phyloP scores from a whole-genome alignment of 2,113 vertebrate species.

The Campylorhamphus procurvoides region DNA sequence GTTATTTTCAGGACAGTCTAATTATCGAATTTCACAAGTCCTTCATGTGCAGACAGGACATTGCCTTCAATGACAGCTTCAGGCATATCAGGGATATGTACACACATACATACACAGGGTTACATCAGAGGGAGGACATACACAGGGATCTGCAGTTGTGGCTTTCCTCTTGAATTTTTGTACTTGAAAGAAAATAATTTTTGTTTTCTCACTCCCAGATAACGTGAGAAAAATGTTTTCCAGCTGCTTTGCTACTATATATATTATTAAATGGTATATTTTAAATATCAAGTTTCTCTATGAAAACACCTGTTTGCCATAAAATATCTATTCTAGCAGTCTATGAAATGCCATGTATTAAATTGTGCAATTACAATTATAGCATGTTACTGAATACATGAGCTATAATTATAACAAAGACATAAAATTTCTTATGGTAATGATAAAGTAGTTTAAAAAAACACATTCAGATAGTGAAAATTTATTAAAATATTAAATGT shows the following conservation, averaged over 20 bases:
- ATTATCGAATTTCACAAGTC: neutral
- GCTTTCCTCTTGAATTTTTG: neutral
- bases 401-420: neutral
- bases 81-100: neutral
- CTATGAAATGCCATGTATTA: neutral
- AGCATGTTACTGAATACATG: neutral
- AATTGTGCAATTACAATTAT: neutral
- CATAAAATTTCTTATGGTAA: neutral
- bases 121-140: neutral
- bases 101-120: neutral
- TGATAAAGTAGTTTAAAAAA: neutral
- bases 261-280: neutral
- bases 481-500: neutral
- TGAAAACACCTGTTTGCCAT: neutral
- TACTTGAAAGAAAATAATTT: neutral
- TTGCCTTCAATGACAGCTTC: neutral
- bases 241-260: neutral
- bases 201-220: neutral
- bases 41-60: neutral
- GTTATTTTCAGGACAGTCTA: neutral
- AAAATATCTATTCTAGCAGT: neutral
- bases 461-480: neutral
- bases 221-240: neutral
- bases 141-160: neutral
- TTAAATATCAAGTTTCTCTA: neutral